phyloP scores from a whole-genome alignment of 2,888 invertebrate genomes.

The Netelia melanura region DNA sequence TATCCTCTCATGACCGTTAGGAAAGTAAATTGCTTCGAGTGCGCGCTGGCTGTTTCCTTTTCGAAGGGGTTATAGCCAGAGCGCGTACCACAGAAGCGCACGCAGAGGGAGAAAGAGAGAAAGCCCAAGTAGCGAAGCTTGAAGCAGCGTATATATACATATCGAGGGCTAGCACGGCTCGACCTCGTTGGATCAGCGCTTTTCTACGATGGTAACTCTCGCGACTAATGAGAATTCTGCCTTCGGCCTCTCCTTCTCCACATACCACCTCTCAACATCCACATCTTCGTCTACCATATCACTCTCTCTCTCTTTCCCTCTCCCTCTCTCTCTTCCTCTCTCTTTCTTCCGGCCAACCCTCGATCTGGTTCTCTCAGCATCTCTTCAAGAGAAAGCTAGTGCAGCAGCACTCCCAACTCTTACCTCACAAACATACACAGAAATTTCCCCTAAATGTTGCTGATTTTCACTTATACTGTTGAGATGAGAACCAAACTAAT shows the following conservation, averaged over 20 bases:
- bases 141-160: constrained; percentile 43
- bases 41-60: constrained; percentile 61
- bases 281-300: constrained; percentile 59
- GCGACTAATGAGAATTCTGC: constrained; percentile 72
- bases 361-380: constrained; percentile 31
- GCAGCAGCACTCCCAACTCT: constrained; percentile 15
- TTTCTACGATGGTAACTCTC: constrained; percentile 69
- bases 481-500: neutral
- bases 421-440: constrained; percentile 43
- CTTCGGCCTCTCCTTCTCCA: constrained; percentile 56
- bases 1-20: constrained; percentile 64
- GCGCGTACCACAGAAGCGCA: constrained; percentile 19
- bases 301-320: constrained; percentile 63
- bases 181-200: constrained; percentile 72
- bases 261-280: constrained; percentile 35
- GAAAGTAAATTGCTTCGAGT: constrained; percentile 70
- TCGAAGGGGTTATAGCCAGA: constrained; percentile 45
- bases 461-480: constrained; percentile 16
- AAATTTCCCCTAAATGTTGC: constrained; percentile 22
- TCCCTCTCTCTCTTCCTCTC: constrained; percentile 3
- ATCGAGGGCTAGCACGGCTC: constrained; percentile 48
- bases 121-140: constrained; percentile 44
- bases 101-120: constrained; percentile 9
- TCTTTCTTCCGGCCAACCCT: constrained; percentile 20
- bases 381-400: constrained; percentile 39